These are phyloP conservation scores for Thrips palmi DNA, from an alignment of 1,140 invertebrate genomes.

Conservation along the genomic window DNA sequence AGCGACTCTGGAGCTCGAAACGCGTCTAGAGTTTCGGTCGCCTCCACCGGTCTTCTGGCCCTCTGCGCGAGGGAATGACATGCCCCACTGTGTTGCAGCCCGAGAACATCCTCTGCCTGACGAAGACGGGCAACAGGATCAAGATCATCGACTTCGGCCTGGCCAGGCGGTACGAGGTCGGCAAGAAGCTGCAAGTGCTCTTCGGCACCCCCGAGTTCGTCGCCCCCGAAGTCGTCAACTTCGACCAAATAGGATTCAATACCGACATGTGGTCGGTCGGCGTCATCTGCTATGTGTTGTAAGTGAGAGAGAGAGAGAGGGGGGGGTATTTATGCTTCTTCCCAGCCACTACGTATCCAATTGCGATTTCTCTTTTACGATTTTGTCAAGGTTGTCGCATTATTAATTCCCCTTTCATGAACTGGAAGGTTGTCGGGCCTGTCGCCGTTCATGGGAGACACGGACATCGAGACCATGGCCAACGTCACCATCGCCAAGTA, in stretches of 20 bases:
- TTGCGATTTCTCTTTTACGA: too few relatives aligned
- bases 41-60: too few relatives aligned
- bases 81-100: too few relatives aligned
- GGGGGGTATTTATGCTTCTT: too few relatives aligned
- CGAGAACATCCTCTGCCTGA: constrained; percentile 92
- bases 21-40: too few relatives aligned
- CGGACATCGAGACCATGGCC: constrained; percentile 90
- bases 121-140: constrained; percentile 85
- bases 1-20: too few relatives aligned
- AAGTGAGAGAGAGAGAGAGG: constrained; percentile 47
- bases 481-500: constrained; percentile 91
- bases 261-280: constrained; percentile 98
- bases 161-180: constrained; percentile 77
- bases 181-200: constrained; percentile 76
- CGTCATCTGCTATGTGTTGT: constrained; percentile 95
- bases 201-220: constrained; percentile 99
- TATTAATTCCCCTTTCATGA: too few relatives aligned
- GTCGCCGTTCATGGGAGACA: constrained; percentile 96
- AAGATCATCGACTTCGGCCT: constrained; percentile 97
- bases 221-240: constrained; percentile 95
- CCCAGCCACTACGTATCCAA: too few relatives aligned
- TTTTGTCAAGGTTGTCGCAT: too few relatives aligned
- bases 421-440: constrained; percentile 74
- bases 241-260: constrained; percentile 83
- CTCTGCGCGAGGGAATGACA: too few relatives aligned